These are phyloP conservation scores for Himalopsyche tibetana DNA, from an alignment of 2,888 invertebrate genomes.

Conservation along the genomic window DNA sequence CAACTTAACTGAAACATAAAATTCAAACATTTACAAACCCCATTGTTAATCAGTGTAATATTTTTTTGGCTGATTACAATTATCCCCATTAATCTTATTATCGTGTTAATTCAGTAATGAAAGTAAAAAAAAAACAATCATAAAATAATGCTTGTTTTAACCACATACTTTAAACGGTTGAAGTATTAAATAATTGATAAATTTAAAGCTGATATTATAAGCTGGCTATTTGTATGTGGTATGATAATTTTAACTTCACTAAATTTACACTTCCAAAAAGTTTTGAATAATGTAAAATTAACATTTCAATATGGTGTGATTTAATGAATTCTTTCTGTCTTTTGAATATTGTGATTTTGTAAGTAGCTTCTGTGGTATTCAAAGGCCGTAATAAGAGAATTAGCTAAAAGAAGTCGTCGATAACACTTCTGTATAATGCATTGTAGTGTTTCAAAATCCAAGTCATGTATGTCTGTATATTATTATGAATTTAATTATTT, in stretches of 20 bases:
- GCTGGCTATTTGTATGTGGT: neutral
- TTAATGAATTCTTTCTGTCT: neutral
- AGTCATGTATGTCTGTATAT: slow-evolving; percentile 41
- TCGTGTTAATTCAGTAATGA: too few relatives aligned
- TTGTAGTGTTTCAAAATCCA: slow-evolving; percentile 47
- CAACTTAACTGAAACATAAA: too few relatives aligned
- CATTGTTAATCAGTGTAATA: too few relatives aligned
- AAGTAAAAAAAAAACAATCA: too few relatives aligned
- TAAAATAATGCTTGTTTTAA: too few relatives aligned
- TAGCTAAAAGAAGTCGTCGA: slow-evolving; percentile 20
- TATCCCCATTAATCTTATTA: too few relatives aligned
- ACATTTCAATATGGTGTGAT: neutral
- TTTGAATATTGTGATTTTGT: slow-evolving; percentile 48
- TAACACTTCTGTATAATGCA: slow-evolving; percentile 46
- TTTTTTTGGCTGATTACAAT: too few relatives aligned
- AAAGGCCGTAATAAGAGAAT: slow-evolving; percentile 23
- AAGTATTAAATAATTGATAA: too few relatives aligned
- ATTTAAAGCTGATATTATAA: too few relatives aligned
- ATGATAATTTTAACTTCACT: neutral
- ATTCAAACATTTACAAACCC: too few relatives aligned
- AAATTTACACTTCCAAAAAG: slow-evolving; percentile 10
- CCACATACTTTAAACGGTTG: too few relatives aligned
- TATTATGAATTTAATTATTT: slow-evolving; percentile 47
- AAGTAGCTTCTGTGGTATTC: slow-evolving; percentile 36
- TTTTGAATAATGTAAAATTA: neutral